A percentile compares a stretch with the other conserved stretches of the same genome.
Conservation (phyloP, 2,113 vertebrate species). For the Catharus fuscescens region DNA sequence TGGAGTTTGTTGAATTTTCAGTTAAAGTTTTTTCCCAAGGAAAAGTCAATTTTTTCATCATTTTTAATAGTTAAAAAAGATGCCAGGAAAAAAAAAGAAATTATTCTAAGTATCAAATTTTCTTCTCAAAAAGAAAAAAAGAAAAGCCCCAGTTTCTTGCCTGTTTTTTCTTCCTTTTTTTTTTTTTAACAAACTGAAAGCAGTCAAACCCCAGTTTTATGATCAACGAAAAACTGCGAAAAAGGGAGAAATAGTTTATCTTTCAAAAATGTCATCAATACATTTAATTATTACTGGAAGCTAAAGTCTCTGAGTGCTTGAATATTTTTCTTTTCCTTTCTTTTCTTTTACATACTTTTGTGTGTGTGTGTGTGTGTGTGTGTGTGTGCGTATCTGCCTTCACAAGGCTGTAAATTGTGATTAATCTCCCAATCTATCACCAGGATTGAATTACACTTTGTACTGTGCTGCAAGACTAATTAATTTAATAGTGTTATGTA, state of each 20-base stretch:
- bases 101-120: neutral
- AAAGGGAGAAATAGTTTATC: neutral
- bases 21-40: neutral
- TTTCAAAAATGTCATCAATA: slow-evolving; percentile 6
- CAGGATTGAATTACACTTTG: slow-evolving; percentile 34
- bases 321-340: neutral
- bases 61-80: neutral
- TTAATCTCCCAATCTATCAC: slow-evolving; percentile 39
- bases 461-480: slow-evolving; percentile 28
- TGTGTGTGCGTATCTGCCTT: neutral
- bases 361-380: neutral
- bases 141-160: neutral
- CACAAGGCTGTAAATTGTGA: slow-evolving; percentile 44
- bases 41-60: neutral
- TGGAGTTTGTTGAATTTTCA: neutral
- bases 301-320: neutral
- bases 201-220: neutral
- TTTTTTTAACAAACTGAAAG: neutral
- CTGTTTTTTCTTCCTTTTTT: neutral
- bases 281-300: neutral
- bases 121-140: neutral
- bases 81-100: neutral
- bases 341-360: neutral
- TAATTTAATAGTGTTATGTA: slow-evolving; percentile 27
- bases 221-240: neutral